phyloP scores from a whole-genome alignment of 2,113 vertebrate species.

The Rhodinocichla rosea region DNA sequence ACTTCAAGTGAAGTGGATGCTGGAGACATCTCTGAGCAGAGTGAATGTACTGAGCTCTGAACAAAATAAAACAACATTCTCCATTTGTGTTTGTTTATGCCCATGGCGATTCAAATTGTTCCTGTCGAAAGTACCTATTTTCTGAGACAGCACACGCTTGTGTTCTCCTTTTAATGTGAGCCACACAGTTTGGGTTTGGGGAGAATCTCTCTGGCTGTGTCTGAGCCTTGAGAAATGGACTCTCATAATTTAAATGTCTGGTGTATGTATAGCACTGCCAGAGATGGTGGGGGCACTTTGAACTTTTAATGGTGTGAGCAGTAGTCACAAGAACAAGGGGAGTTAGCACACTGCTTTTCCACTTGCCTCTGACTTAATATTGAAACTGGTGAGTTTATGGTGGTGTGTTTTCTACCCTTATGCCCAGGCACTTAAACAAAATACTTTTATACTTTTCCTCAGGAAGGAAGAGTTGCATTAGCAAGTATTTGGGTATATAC shows the following conservation, averaged over 20 bases:
- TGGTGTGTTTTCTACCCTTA: background rate
- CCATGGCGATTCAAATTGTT: conserved; percentile 51
- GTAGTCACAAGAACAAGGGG: background rate
- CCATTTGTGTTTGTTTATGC: conserved; percentile 58
- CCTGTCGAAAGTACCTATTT: conserved; percentile 56
- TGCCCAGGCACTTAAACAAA: background rate
- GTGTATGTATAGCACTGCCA: background rate
- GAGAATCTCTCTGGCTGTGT: background rate
- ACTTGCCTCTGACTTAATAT: background rate
- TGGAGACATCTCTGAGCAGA: conserved; percentile 13
- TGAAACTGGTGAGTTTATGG: background rate
- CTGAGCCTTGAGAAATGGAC: background rate
- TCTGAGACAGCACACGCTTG: background rate
- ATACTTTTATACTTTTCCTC: background rate
- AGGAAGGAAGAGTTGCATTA: background rate
- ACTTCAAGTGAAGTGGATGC: background rate
- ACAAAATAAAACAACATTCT: conserved; percentile 45
- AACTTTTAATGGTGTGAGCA: background rate
- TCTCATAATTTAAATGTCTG: background rate
- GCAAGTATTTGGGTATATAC: background rate
- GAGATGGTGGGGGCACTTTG: background rate
- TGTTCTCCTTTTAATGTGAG: conserved; percentile 1
- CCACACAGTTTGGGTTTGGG: background rate
- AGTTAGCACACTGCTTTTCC: background rate
- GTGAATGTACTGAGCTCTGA: background rate